Evolutionary conservation across 2,888 invertebrate species (phyloP), one percentile per base, ranked within the genome.

Genomic region (Acronicta alni): DNA sequence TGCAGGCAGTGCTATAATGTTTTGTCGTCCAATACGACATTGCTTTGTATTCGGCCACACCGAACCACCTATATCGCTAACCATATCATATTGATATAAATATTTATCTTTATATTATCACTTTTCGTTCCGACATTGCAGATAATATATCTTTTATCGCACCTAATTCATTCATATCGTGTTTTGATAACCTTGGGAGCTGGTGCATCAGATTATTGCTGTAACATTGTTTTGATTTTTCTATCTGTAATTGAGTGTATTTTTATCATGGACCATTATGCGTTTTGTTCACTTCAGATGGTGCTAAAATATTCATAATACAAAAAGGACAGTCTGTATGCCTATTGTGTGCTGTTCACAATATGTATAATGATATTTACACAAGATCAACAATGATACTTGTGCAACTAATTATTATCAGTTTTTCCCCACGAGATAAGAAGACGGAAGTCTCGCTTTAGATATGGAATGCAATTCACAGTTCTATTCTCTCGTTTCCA

Each of bases 111-210:
- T 56, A 66, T 43, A 43, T 72, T 72, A 72, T 72, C 73, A 64
- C 54, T 53, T 61, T 62, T 72, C 65, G 53, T 64, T 58, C 67
- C 69, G 54, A 76, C 75, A 68, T 58, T 56, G 66, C 58, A 72
- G 79, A 79, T 81, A 78, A 74, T 73, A 53, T 82, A 76, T 72
- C 74, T 72, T 57, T 58, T 83, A 86, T 82, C 80, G 57, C 42
- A 60, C 55, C 57, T 80, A 79, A 81, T 83, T 80, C 82, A 82
- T 83, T 80, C 77, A 79, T 86, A 87, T 86, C 85, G 67, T 48
- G 70, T 82, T 35, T 70, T 48, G 81, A 82, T 88, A 84, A 89
- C 88, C 86, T 89, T 86, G 82, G 65, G 66, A 65, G 43, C 38
- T 49, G 74, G 57, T 80, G 79, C 80, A 80, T 60, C 51, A 54